Percentiles rank a stretch among this genome's conserved stretches.
Conservation (phyloP, 2,797 vertebrate genomes). For the Syndactyla subalaris region DNA sequence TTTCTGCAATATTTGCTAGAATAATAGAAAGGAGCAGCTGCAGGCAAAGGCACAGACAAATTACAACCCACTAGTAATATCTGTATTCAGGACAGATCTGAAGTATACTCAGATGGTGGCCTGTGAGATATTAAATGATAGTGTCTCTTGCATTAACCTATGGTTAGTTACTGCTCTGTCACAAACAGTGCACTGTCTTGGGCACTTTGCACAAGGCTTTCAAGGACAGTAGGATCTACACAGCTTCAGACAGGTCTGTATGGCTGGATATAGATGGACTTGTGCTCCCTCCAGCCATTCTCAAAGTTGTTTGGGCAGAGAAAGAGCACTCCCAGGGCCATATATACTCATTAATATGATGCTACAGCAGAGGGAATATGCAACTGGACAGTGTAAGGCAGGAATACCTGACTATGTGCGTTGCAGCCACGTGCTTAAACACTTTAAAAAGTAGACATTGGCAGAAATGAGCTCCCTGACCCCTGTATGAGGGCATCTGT, state of each 20-base stretch:
- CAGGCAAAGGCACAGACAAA: constrained; percentile 13
- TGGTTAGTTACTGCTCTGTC: not conserved
- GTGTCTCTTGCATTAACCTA: not conserved
- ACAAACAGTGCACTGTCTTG: not conserved
- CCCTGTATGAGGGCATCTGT: not conserved
- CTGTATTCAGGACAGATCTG: constrained; percentile 1
- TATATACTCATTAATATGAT: not conserved
- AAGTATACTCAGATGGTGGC: not conserved
- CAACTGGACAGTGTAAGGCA: not conserved
- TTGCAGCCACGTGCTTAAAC: not conserved
- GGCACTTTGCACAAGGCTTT: not conserved
- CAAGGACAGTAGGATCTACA: not conserved
- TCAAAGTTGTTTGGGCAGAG: not conserved
- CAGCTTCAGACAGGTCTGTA: not conserved
- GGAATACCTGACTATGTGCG: not conserved
- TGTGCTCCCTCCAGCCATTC: not conserved
- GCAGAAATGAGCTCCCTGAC: not conserved
- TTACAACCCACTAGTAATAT: not conserved
- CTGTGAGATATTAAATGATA: not conserved
- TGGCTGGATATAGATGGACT: not conserved
- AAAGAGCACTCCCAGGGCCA: not conserved
- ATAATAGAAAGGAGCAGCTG: constrained; percentile 29
- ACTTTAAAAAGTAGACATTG: not conserved
- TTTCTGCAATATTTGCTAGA: constrained; percentile 8
- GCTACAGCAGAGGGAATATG: not conserved